phyloP scores from a whole-genome alignment of 2,888 invertebrate species.

The Hydriomena furcata region DNA sequence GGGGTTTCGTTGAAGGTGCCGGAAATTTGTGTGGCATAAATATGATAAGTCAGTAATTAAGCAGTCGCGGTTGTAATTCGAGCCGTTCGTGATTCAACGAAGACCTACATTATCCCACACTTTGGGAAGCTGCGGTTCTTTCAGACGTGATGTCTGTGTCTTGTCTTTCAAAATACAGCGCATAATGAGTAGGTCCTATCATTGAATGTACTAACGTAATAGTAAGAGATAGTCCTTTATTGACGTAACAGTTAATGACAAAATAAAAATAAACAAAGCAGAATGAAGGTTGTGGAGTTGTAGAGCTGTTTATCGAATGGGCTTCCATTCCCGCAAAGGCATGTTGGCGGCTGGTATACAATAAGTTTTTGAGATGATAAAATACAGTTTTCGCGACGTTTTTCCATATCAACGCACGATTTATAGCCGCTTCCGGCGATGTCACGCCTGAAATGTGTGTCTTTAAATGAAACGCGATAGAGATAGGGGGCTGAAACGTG shows the following conservation, averaged over 20 bases:
- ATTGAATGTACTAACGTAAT: too few species aligned
- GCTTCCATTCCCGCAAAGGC: slow-evolving; percentile 38
- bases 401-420: slow-evolving; percentile 66
- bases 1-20: slow-evolving; percentile 29
- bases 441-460: slow-evolving; percentile 65
- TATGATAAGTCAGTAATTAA: slow-evolving; percentile 62
- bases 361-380: slow-evolving; percentile 55
- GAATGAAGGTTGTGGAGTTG: not conserved
- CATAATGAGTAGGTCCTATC: not conserved
- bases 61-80: slow-evolving; percentile 69
- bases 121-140: slow-evolving; percentile 70
- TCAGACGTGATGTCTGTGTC: slow-evolving; percentile 42
- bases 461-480: slow-evolving; percentile 57
- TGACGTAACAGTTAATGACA: too few species aligned
- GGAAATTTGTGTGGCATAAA: slow-evolving; percentile 49
- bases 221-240: too few species aligned
- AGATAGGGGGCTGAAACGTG: slow-evolving; percentile 54
- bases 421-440: slow-evolving; percentile 61
- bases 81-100: slow-evolving; percentile 54
- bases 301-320: not conserved
- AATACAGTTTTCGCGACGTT: slow-evolving; percentile 61
- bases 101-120: slow-evolving; percentile 62
- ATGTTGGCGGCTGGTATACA: slow-evolving; percentile 49
- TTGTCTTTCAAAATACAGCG: too few species aligned
- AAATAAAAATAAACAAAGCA: not conserved